phyloP scores from a whole-genome alignment of 2,888 invertebrate genomes.

The Thereva unica region DNA sequence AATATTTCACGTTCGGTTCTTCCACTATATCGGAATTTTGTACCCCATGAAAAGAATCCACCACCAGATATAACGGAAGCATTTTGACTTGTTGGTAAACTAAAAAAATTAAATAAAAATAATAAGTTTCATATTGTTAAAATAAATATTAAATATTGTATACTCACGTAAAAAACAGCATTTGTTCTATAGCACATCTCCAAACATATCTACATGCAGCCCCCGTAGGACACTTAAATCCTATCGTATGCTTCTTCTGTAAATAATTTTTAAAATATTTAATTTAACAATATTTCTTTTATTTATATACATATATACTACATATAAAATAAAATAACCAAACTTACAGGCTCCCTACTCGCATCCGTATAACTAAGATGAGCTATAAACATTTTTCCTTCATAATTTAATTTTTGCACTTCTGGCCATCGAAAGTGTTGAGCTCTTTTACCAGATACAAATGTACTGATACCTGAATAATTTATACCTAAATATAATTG shows the following conservation, averaged over 20 bases:
- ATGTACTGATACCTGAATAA: constrained; percentile 92
- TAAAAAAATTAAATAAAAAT: constrained; percentile 51
- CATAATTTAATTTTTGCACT: constrained; percentile 94
- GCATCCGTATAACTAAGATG: constrained; percentile 92
- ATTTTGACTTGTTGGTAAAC: constrained; percentile 83
- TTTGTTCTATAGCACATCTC: constrained; percentile 97
- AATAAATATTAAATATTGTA: constrained; percentile 45
- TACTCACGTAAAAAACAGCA: constrained; percentile 95
- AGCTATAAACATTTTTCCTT: constrained; percentile 96
- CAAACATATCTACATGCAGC: constrained; percentile 94
- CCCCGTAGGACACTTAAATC: constrained; percentile 92
- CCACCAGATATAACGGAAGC: constrained; percentile 88
- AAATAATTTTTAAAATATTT: constrained; percentile 38
- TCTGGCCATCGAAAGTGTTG: constrained; percentile 97
- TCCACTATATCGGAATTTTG: constrained; percentile 91
- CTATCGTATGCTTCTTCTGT: constrained; percentile 90
- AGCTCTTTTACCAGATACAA: constrained; percentile 89
- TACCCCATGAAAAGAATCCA: constrained; percentile 91
- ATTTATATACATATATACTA: not conserved
- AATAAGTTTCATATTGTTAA: not conserved
- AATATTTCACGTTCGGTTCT: constrained; percentile 90
- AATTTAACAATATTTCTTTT: not conserved
- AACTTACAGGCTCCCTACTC: constrained; percentile 59
- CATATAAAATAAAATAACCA: not conserved
- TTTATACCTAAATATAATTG: constrained; percentile 94